Evolutionary conservation across 2,797 vertebrate genomes (phyloP).

Genomic region (Clarias fuscus): DNA sequence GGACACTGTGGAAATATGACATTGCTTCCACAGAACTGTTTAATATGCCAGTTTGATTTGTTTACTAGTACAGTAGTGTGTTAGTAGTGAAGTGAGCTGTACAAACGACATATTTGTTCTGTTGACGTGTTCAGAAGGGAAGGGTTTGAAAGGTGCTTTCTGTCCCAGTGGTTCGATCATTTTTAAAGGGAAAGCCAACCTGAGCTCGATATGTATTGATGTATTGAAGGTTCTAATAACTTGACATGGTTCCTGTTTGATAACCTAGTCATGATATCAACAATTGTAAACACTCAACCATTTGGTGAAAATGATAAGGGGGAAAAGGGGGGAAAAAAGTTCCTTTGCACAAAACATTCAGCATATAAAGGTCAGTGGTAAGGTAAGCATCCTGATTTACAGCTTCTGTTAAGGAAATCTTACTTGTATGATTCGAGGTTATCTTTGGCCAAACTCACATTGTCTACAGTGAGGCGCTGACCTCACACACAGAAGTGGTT

Average conservation of each 20-base stretch:
- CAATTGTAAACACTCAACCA: neutral
- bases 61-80: neutral
- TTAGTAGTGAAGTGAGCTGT: neutral
- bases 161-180: neutral
- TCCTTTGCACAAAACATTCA: neutral
- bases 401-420: neutral
- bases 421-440: neutral
- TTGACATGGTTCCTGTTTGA: neutral
- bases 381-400: neutral
- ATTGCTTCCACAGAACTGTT: neutral
- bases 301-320: neutral
- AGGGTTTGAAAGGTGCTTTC: neutral
- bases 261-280: neutral
- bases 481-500: conserved; percentile 57
- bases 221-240: neutral
- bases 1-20: neutral
- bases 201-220: neutral
- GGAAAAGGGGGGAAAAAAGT: no score
- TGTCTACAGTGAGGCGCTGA: conserved; percentile 50
- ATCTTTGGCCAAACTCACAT: conserved; percentile 51
- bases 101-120: neutral
- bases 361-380: neutral
- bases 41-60: neutral
- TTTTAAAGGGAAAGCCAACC: neutral
- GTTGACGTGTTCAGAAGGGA: neutral